Conservation (phyloP, 1,140 invertebrate genomes). For the Cyclargus thomasi region DNA sequence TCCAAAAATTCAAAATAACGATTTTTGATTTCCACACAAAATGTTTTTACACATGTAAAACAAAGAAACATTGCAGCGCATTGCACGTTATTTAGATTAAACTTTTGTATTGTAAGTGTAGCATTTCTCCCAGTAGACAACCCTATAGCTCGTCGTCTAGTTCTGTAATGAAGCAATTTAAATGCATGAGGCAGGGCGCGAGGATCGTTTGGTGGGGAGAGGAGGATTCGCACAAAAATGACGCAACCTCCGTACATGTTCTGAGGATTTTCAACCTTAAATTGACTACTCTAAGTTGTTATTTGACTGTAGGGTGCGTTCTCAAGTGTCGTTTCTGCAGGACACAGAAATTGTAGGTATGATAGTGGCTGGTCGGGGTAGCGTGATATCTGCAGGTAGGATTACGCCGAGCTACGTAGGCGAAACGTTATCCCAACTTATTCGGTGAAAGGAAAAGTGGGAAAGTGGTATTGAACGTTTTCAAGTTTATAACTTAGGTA, state of each 20-base stretch:
- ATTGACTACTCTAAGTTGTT: slow-evolving; percentile 15
- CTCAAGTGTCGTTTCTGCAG: slow-evolving; percentile 26
- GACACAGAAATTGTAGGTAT: slow-evolving; percentile 52
- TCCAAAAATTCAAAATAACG: no score
- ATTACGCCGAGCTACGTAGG: slow-evolving; percentile 64
- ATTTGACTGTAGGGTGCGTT: slow-evolving; percentile 20
- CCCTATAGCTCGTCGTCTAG: slow-evolving; percentile 61
- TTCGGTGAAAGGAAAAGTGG: slow-evolving; percentile 67
- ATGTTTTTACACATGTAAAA: background rate
- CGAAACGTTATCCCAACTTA: slow-evolving; percentile 71
- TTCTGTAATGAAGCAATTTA: slow-evolving; percentile 76
- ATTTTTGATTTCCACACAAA: background rate
- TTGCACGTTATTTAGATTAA: slow-evolving; percentile 30
- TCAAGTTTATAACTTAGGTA: background rate
- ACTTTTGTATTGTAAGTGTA: slow-evolving; percentile 25
- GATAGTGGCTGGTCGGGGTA: slow-evolving; percentile 67
- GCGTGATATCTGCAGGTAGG: slow-evolving; percentile 69
- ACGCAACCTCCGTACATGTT: slow-evolving; percentile 25
- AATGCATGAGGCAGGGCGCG: slow-evolving; percentile 76
- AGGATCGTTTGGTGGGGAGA: slow-evolving; percentile 58
- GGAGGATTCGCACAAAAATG: slow-evolving; percentile 29
- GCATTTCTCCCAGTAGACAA: slow-evolving; percentile 58
- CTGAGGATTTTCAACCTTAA: slow-evolving; percentile 22
- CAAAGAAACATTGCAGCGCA: slow-evolving; percentile 17
- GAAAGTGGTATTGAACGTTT: slow-evolving; percentile 53